A percentile compares a stretch with the other conserved stretches of the same genome.
Conservation (phyloP, 2,797 vertebrate genomes). For the Eleutherodactylus coqui region DNA sequence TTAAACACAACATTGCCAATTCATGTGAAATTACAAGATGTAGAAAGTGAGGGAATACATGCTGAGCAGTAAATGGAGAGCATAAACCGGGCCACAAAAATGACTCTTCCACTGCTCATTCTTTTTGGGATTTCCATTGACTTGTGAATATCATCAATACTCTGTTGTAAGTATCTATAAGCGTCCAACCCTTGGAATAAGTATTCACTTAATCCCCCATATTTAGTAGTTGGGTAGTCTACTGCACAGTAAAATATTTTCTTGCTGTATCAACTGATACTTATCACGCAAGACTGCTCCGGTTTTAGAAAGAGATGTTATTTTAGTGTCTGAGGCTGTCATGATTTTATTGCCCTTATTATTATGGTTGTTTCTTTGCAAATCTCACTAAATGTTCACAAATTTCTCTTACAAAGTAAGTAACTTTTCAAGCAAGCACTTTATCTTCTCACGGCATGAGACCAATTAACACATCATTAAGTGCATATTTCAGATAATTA, state of each 20-base stretch:
- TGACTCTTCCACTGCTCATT: neutral
- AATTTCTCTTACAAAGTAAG: slow-evolving; percentile 53
- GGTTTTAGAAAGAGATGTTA: neutral
- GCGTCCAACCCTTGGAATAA: neutral
- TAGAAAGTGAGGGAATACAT: neutral
- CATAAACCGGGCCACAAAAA: neutral
- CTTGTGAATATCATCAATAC: neutral
- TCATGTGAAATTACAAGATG: neutral
- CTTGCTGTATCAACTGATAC: neutral
- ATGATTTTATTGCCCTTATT: slow-evolving; percentile 36
- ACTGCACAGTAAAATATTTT: neutral
- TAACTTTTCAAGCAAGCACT: slow-evolving; percentile 70
- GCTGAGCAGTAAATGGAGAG: neutral
- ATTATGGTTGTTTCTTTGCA: slow-evolving; percentile 45
- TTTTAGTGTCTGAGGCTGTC: slow-evolving; percentile 23
- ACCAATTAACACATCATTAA: slow-evolving; percentile 92
- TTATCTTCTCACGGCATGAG: slow-evolving; percentile 86
- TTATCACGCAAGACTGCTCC: neutral
- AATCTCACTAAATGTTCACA: slow-evolving; percentile 44
- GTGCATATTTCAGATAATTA: slow-evolving; percentile 91
- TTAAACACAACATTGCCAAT: neutral
- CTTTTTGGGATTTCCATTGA: neutral
- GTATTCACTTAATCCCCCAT: neutral
- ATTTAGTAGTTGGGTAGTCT: neutral
- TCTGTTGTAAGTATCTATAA: neutral